phyloP scores from a whole-genome alignment of 2,888 invertebrate species.

The Mayetiola destructor region DNA sequence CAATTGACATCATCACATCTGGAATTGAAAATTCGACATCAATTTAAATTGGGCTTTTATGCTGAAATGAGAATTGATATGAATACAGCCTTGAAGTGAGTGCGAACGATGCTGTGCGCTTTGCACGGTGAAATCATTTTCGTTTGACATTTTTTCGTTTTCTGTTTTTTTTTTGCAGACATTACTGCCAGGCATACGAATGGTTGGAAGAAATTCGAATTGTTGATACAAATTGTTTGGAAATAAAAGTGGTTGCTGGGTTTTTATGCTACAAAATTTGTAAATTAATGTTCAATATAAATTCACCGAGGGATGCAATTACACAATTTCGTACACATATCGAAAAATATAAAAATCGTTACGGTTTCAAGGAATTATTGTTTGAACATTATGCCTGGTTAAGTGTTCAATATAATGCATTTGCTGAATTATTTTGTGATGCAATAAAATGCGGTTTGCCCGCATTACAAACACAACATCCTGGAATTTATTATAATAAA shows the following conservation, averaged over 20 bases:
- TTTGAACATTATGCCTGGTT: conserved; percentile 97
- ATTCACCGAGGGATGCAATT: conserved; percentile 85
- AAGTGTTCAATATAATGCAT: conserved; percentile 72
- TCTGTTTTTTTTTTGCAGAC: conserved; percentile 41
- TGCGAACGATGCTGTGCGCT: conserved; percentile 5
- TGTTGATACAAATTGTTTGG: conserved; percentile 79
- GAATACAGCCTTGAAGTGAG: conserved; percentile 64
- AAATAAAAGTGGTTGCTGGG: conserved; percentile 88
- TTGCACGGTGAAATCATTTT: not conserved
- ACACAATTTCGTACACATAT: conserved; percentile 85
- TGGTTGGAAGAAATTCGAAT: conserved; percentile 77
- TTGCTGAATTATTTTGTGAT: conserved; percentile 93
- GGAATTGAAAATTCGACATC: conserved; percentile 84
- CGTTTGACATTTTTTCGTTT: no score
- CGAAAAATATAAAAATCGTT: conserved; percentile 67
- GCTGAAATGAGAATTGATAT: conserved; percentile 86
- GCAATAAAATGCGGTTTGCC: conserved; percentile 83
- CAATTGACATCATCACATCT: conserved; percentile 82
- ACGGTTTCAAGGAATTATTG: conserved; percentile 68
- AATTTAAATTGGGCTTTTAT: conserved; percentile 92
- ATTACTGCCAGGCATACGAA: conserved; percentile 78
- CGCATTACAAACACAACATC: conserved; percentile 91
- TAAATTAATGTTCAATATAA: conserved; percentile 73
- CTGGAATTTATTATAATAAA: conserved; percentile 91
- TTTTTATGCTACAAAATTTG: conserved; percentile 94